Conservation (phyloP, 2,888 invertebrate genomes). For the Lasiommata megera region DNA sequence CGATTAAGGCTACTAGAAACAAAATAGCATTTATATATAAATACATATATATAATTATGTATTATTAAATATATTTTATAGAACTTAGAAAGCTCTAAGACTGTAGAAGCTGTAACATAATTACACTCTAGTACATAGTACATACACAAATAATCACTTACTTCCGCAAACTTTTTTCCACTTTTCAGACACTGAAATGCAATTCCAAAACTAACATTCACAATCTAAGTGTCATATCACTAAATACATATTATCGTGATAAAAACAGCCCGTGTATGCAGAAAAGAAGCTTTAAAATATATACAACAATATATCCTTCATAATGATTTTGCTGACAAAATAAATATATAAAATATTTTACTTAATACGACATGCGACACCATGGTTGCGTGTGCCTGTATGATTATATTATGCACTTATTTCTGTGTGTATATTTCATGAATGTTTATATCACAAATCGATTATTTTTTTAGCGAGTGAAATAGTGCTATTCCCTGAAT, state of each 20-base stretch:
- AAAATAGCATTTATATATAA: conserved; percentile 12
- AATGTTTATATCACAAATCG: too few relatives aligned
- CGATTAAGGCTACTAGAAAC: conserved; percentile 11
- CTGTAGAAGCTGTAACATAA: conserved; percentile 46
- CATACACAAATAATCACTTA: conserved; percentile 70
- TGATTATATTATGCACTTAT: too few relatives aligned
- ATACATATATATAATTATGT: conserved; percentile 3
- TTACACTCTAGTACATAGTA: conserved; percentile 49
- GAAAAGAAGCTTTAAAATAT: conserved; percentile 24
- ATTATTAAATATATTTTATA: conserved; percentile 24
- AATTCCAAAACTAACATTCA: conserved; percentile 76
- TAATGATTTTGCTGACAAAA: conserved; percentile 1
- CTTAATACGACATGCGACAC: too few relatives aligned
- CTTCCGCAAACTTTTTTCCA: conserved; percentile 79
- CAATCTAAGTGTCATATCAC: conserved; percentile 45
- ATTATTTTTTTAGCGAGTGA: too few relatives aligned
- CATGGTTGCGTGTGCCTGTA: too few relatives aligned
- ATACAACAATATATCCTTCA: conserved; percentile 21
- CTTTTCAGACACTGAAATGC: conserved; percentile 79
- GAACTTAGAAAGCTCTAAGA: conserved; percentile 37
- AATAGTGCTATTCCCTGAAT: too few relatives aligned
- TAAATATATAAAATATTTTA: neutral
- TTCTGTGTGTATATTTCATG: too few relatives aligned
- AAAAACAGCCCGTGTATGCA: conserved; percentile 29
- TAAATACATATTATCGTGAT: conserved; percentile 33